Conservation (phyloP, 2,888 invertebrate species). For the Strigamia maritima region DNA sequence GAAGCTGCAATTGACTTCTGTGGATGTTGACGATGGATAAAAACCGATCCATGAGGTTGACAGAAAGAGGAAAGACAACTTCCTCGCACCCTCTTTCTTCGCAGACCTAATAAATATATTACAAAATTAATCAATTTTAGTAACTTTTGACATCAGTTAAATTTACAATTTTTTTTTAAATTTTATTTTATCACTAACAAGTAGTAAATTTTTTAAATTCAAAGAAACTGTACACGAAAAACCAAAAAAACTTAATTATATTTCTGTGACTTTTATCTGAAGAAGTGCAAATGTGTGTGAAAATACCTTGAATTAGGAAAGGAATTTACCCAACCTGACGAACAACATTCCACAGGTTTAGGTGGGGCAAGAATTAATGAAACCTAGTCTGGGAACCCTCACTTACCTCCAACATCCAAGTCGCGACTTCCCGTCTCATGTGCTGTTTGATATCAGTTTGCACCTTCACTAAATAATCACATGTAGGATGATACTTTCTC, state of each 20-base stretch:
- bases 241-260: too few relatives aligned
- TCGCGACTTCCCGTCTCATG: conserved; percentile 88
- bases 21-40: conserved; percentile 76
- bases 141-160: background rate
- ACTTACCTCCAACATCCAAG: conserved; percentile 96
- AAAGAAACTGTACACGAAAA: background rate
- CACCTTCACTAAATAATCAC: conserved; percentile 75
- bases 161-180: conserved; percentile 34
- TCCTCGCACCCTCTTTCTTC: conserved; percentile 89
- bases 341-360: conserved; percentile 5
- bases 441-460: conserved; percentile 84
- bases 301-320: background rate
- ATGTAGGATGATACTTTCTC: conserved; percentile 73
- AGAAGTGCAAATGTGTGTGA: background rate
- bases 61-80: conserved; percentile 87
- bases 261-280: too few relatives aligned
- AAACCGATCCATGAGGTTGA: conserved; percentile 91
- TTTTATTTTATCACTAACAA: background rate
- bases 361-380: background rate
- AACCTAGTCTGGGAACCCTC: conserved; percentile 47
- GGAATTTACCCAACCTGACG: background rate
- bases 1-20: conserved; percentile 82
- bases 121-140: conserved; percentile 36
- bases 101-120: conserved; percentile 69
- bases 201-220: background rate